Percentiles rank a stretch among this genome's conserved stretches.
phyloP scores from a whole-genome alignment of 2,113 vertebrate genomes.

The Myotis lucifugus region DNA sequence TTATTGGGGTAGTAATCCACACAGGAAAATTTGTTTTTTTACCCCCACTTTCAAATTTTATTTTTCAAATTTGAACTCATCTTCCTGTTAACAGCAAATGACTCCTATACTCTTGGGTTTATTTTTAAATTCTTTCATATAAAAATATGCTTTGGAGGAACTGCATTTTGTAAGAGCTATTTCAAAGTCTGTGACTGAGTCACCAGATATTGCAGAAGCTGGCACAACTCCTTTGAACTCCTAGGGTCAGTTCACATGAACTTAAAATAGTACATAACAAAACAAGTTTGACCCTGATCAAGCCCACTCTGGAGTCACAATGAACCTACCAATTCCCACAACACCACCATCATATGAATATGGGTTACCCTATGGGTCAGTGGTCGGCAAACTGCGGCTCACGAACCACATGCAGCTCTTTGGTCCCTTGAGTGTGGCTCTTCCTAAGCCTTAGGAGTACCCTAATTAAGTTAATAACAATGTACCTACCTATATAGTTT shows the following conservation, averaged over 20 bases:
- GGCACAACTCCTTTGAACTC: slow-evolving; percentile 51
- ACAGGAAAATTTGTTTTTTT: background rate
- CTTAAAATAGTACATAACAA: slow-evolving; percentile 35
- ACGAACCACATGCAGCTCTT: too few species aligned
- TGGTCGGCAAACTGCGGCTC: too few species aligned
- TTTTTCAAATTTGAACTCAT: slow-evolving; percentile 66
- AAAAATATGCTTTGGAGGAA: slow-evolving; percentile 73
- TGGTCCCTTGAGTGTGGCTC: too few species aligned
- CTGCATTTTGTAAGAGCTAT: slow-evolving; percentile 67
- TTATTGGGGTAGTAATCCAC: too few species aligned
- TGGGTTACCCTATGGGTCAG: background rate
- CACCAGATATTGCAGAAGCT: slow-evolving; percentile 51
- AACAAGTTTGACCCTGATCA: background rate
- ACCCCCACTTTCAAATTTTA: background rate
- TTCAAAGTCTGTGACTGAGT: slow-evolving; percentile 65
- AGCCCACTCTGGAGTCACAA: slow-evolving; percentile 6
- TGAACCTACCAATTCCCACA: slow-evolving; percentile 49
- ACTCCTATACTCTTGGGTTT: slow-evolving; percentile 46
- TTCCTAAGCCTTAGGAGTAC: too few species aligned
- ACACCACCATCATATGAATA: background rate
- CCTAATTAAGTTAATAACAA: too few species aligned
- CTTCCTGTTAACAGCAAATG: slow-evolving; percentile 64
- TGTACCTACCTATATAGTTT: too few species aligned
- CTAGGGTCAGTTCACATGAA: slow-evolving; percentile 63
- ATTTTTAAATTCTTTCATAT: slow-evolving; percentile 63